phyloP scores from a whole-genome alignment of 2,113 vertebrate genomes.

The Nipponia nippon region DNA sequence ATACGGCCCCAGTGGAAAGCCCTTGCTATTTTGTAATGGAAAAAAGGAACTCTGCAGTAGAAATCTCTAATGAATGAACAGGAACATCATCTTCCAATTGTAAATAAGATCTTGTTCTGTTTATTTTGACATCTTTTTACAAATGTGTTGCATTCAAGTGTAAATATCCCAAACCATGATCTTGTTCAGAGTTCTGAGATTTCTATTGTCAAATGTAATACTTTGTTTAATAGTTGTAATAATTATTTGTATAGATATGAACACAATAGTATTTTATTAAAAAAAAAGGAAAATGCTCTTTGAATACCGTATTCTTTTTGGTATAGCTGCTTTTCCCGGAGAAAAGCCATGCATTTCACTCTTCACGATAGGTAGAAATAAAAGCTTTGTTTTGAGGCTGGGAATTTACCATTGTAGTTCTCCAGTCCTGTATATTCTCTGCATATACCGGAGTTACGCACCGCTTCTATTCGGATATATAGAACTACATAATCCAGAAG shows the following conservation, averaged over 20 bases:
- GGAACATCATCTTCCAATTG: conserved; percentile 66
- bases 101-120: conserved; percentile 75
- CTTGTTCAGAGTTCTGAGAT: conserved; percentile 77
- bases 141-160: conserved; percentile 70
- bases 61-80: conserved; percentile 67
- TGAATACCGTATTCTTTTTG: neutral
- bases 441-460: neutral
- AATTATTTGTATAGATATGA: conserved; percentile 82
- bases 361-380: neutral
- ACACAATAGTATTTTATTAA: conserved; percentile 83
- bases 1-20: conserved; percentile 45
- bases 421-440: neutral
- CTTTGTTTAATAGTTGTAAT: conserved; percentile 81
- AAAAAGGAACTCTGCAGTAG: conserved; percentile 60
- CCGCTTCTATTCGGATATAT: no score
- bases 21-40: conserved; percentile 68
- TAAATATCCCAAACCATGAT: conserved; percentile 75
- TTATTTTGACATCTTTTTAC: conserved; percentile 83
- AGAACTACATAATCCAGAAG: neutral
- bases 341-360: neutral
- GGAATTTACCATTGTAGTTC: neutral
- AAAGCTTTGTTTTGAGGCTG: neutral
- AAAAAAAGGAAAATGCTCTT: conserved; percentile 40
- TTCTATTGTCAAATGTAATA: conserved; percentile 81
- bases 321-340: neutral